Conservation (phyloP, 2,888 invertebrate genomes). For the Nemurella pictetii region DNA sequence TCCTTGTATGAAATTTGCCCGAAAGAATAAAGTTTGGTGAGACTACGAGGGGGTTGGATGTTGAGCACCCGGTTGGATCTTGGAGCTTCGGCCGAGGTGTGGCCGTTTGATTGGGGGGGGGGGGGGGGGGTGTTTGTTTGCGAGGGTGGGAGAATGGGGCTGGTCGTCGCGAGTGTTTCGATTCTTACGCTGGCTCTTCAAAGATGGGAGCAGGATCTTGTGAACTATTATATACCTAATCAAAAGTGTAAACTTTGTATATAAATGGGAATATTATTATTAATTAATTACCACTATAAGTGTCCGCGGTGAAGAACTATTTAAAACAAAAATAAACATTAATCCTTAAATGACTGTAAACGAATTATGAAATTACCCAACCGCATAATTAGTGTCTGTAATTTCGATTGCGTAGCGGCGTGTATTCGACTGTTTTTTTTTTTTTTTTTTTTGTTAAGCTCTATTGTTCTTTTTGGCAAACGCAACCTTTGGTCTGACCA, state of each 20-base stretch:
- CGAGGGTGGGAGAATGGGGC: slow-evolving; percentile 8
- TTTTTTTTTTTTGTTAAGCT: slow-evolving; percentile 31
- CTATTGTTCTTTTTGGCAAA: slow-evolving; percentile 33
- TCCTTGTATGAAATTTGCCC: slow-evolving; percentile 39
- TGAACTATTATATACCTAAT: slow-evolving; percentile 5
- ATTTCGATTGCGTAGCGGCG: slow-evolving; percentile 25
- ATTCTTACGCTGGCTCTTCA: slow-evolving; percentile 30
- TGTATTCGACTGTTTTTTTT: slow-evolving; percentile 28
- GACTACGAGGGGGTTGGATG: slow-evolving; percentile 38
- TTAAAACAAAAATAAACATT: slow-evolving; percentile 40
- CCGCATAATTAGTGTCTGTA: slow-evolving; percentile 33
- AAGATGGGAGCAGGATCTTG: slow-evolving; percentile 9
- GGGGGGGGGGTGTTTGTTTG: no score
- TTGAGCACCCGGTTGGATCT: no score
- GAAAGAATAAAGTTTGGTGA: slow-evolving; percentile 39
- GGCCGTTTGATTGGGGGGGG: slow-evolving; percentile 28
- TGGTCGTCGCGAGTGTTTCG: slow-evolving; percentile 29
- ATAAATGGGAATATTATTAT: slow-evolving; percentile 37
- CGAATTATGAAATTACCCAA: slow-evolving; percentile 12
- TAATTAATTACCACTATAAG: slow-evolving; percentile 33
- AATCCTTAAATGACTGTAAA: slow-evolving; percentile 35
- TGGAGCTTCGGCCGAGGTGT: no score
- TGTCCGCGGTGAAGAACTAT: slow-evolving; percentile 40
- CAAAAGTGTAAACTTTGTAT: slow-evolving; percentile 11
- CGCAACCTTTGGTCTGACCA: slow-evolving; percentile 41